Percentiles rank a stretch among this genome's conserved stretches.
These are phyloP conservation scores for Harpalus rufipes DNA, from an alignment of 2,888 invertebrate species.

Conservation along the genomic window DNA sequence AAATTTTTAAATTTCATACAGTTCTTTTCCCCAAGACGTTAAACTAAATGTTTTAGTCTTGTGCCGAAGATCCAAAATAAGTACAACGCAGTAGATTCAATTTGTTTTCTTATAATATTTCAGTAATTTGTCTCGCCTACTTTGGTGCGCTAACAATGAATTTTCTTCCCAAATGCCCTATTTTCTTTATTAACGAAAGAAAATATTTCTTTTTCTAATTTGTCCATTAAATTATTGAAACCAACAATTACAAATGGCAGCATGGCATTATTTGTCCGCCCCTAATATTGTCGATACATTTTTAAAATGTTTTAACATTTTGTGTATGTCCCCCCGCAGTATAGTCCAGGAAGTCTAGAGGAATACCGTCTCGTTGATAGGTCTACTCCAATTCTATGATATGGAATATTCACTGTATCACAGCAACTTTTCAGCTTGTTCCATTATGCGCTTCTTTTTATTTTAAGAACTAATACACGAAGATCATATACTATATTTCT, in stretches of 20 bases:
- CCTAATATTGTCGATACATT: conserved; percentile 5
- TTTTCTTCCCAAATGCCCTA: background rate
- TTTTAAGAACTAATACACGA: background rate
- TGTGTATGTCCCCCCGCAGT: background rate
- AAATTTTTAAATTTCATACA: conserved; percentile 57
- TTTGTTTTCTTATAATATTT: conserved; percentile 68
- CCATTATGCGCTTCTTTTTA: conserved; percentile 32
- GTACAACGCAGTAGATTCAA: conserved; percentile 69
- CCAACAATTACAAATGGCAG: background rate
- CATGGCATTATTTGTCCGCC: background rate
- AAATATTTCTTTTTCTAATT: background rate
- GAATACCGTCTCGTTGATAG: too few species aligned
- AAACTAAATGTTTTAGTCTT: conserved; percentile 68
- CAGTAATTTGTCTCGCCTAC: conserved; percentile 68
- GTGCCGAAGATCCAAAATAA: conserved; percentile 70
- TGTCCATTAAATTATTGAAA: background rate
- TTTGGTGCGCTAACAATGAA: conserved; percentile 53
- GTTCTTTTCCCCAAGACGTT: conserved; percentile 68
- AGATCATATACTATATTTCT: background rate
- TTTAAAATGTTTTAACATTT: conserved; percentile 28
- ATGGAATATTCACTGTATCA: conserved; percentile 14
- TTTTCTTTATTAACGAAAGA: too few species aligned
- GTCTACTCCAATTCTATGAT: background rate
- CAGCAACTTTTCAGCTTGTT: conserved; percentile 25
- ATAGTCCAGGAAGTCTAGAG: too few species aligned